phyloP scores from a whole-genome alignment of 2,797 vertebrate species.

The Myotis planiceps region DNA sequence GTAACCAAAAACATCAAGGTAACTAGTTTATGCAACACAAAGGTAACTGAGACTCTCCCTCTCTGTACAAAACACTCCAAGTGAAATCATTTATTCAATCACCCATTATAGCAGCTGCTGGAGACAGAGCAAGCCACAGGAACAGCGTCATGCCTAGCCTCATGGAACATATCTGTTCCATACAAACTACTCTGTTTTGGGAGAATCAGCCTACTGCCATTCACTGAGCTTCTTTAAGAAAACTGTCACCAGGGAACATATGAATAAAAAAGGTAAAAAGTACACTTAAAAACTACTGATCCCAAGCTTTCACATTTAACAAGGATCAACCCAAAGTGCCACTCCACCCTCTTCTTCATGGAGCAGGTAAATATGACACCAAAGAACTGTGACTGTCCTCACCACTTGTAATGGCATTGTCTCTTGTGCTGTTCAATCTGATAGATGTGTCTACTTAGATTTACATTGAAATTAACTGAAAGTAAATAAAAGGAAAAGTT shows the following conservation, averaged over 20 bases:
- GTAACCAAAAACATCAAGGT: conserved; percentile 17
- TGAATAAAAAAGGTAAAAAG: neutral
- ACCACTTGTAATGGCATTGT: neutral
- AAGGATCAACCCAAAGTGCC: conserved; percentile 1
- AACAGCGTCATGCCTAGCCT: neutral
- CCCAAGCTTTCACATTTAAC: conserved; percentile 18
- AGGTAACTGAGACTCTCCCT: neutral
- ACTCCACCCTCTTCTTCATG: neutral
- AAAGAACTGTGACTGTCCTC: neutral
- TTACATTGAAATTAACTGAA: neutral
- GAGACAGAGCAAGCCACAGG: neutral
- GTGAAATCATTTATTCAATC: neutral
- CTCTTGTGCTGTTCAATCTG: neutral
- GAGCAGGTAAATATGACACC: neutral
- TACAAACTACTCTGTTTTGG: neutral
- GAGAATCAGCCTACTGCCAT: neutral
- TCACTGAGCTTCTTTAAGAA: neutral
- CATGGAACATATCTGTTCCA: neutral
- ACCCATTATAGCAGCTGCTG: neutral
- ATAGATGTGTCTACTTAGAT: neutral
- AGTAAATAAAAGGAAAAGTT: neutral
- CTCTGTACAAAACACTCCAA: neutral
- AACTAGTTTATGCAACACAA: neutral
- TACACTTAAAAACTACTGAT: neutral
- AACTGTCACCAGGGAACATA: neutral